Conservation (phyloP, 2,113 vertebrate genomes). For the Pogonocichla stellata region DNA sequence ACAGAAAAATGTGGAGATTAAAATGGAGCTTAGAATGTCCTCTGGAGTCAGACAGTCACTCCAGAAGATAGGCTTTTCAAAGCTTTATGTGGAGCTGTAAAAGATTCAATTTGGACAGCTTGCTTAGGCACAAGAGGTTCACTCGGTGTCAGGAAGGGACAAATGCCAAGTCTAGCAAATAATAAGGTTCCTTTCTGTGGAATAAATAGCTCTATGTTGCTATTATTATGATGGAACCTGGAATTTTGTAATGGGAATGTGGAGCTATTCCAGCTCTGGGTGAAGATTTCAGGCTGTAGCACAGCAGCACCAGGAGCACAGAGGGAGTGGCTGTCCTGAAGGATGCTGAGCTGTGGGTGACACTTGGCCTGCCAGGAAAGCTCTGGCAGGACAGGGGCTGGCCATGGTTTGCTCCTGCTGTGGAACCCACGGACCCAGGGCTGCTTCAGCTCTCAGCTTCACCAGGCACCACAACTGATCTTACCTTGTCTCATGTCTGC, state of each 20-base stretch:
- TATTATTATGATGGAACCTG: not conserved
- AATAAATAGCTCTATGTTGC: not conserved
- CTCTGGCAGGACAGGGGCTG: accelerated
- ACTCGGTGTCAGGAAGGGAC: not conserved
- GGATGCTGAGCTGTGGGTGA: not conserved
- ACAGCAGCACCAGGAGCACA: not conserved
- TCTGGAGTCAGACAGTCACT: not conserved
- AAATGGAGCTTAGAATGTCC: not conserved
- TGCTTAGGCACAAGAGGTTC: not conserved
- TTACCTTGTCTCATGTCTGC: not conserved
- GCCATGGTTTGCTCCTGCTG: accelerated
- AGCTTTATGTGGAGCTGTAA: not conserved
- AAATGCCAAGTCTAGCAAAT: not conserved
- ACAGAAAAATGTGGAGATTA: not conserved
- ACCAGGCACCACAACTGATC: not conserved
- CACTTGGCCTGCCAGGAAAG: not conserved
- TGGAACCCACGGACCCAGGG: accelerated
- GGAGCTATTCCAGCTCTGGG: not conserved
- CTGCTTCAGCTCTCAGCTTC: not conserved
- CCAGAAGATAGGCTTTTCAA: not conserved
- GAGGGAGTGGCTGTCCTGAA: not conserved
- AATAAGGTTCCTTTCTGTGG: not conserved
- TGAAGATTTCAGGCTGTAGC: not conserved
- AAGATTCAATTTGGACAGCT: not conserved
- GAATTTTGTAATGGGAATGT: not conserved